Evolutionary conservation across 2,113 vertebrate species (phyloP).

Genomic region (Camelus dromedarius): DNA sequence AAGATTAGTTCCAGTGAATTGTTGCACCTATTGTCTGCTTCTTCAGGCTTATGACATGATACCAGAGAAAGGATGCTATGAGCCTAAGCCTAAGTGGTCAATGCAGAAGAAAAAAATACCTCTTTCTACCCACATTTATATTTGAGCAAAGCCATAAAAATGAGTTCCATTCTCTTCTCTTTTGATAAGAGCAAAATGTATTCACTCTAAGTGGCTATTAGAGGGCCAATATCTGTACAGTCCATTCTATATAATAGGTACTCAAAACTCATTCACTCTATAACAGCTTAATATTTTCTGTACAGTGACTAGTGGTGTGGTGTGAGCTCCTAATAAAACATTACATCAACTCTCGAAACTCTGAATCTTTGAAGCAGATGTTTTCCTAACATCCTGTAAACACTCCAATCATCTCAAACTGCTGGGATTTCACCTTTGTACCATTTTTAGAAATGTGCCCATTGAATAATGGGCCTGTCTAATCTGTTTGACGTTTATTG

Average conservation of each 20-base stretch:
- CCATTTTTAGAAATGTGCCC: slow-evolving; percentile 72
- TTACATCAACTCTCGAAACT: slow-evolving; percentile 49
- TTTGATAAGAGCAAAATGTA: slow-evolving; percentile 75
- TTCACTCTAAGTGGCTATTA: slow-evolving; percentile 76
- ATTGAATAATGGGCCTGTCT: slow-evolving; percentile 79
- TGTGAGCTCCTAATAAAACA: slow-evolving; percentile 69
- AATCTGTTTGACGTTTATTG: slow-evolving; percentile 81
- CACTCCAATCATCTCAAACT: slow-evolving; percentile 80
- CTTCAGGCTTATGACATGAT: neutral
- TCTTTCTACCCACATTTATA: slow-evolving; percentile 55
- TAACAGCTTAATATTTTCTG: slow-evolving; percentile 79
- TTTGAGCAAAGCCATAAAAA: slow-evolving; percentile 64
- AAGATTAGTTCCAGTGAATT: neutral
- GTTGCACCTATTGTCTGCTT: neutral
- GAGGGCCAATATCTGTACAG: slow-evolving; percentile 47
- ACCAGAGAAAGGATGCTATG: neutral
- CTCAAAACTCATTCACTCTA: slow-evolving; percentile 74
- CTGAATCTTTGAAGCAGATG: slow-evolving; percentile 79
- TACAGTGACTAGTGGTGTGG: slow-evolving; percentile 43
- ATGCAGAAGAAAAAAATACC: neutral
- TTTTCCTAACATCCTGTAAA: slow-evolving; percentile 80
- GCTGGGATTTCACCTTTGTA: slow-evolving; percentile 79
- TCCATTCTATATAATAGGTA: slow-evolving; percentile 75
- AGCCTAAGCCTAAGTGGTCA: slow-evolving; percentile 45
- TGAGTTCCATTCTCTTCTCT: slow-evolving; percentile 57